Evolutionary conservation across 2,797 vertebrate genomes (phyloP).

Genomic region (Channallabes apus): DNA sequence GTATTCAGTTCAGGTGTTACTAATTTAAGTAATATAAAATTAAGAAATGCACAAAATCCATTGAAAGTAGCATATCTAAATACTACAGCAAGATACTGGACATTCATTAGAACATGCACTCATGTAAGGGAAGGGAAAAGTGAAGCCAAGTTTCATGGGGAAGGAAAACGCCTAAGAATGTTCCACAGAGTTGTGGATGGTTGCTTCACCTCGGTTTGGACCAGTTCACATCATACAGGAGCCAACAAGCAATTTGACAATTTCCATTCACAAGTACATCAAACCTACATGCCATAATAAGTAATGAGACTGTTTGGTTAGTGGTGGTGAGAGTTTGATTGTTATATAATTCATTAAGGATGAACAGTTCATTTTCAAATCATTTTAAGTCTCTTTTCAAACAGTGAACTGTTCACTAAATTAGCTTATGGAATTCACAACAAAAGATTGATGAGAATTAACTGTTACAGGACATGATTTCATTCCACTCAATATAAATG

Average conservation of each 20-base stretch:
- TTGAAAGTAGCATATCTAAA: constrained; percentile 80
- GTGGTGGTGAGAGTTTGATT: background rate
- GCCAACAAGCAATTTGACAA: constrained; percentile 41
- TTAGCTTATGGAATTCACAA: constrained; percentile 23
- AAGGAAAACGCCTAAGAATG: constrained; percentile 70
- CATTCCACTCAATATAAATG: constrained; percentile 7
- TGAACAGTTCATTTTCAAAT: constrained; percentile 9
- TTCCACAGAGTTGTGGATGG: constrained; percentile 43
- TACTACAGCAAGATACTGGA: constrained; percentile 80
- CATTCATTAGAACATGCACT: constrained; percentile 83
- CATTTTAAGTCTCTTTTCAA: constrained; percentile 7
- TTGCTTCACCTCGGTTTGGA: constrained; percentile 32
- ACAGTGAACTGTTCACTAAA: constrained; percentile 25
- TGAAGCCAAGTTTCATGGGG: constrained; percentile 41
- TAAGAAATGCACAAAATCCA: constrained; percentile 80
- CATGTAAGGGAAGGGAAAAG: constrained; percentile 64
- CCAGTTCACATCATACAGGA: constrained; percentile 44
- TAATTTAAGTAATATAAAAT: constrained; percentile 78
- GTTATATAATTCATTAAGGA: constrained; percentile 20
- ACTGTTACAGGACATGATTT: constrained; percentile 11
- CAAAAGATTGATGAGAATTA: constrained; percentile 21
- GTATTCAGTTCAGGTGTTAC: constrained; percentile 67
- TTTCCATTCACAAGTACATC: constrained; percentile 46
- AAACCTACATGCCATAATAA: constrained; percentile 42
- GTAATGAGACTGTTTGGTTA: constrained; percentile 10